phyloP scores from a whole-genome alignment of 2,113 vertebrate genomes.

The Myotis brandtii region DNA sequence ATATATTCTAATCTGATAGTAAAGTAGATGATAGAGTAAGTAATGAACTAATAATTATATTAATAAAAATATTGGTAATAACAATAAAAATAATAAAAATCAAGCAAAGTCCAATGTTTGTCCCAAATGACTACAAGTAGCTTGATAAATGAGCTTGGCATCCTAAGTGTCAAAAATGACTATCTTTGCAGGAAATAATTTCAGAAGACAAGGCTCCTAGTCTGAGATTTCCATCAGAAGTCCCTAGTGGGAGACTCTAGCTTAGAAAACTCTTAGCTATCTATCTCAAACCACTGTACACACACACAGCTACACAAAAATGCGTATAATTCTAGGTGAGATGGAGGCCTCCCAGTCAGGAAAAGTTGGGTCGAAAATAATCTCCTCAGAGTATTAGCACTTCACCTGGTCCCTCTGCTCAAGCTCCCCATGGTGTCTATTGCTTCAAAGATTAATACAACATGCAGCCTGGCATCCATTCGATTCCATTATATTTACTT shows the following conservation, averaged over 20 bases:
- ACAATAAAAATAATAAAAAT: background rate
- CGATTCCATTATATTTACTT: background rate
- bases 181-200: background rate
- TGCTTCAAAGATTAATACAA: background rate
- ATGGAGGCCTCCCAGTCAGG: background rate
- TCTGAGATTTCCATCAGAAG: background rate
- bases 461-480: background rate
- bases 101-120: background rate
- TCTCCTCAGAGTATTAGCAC: background rate
- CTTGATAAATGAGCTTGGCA: background rate
- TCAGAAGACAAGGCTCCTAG: background rate
- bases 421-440: background rate
- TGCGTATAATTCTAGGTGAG: background rate
- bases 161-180: background rate
- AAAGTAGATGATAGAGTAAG: background rate
- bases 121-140: background rate
- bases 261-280: constrained; percentile 11
- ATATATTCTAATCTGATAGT: background rate
- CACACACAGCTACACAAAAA: background rate
- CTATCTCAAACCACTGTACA: background rate
- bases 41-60: background rate
- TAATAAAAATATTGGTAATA: background rate
- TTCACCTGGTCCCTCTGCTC: background rate
- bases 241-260: background rate
- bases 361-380: background rate